Conservation (phyloP, 23 tunicate species). For the Aplidium turbinatum region DNA sequence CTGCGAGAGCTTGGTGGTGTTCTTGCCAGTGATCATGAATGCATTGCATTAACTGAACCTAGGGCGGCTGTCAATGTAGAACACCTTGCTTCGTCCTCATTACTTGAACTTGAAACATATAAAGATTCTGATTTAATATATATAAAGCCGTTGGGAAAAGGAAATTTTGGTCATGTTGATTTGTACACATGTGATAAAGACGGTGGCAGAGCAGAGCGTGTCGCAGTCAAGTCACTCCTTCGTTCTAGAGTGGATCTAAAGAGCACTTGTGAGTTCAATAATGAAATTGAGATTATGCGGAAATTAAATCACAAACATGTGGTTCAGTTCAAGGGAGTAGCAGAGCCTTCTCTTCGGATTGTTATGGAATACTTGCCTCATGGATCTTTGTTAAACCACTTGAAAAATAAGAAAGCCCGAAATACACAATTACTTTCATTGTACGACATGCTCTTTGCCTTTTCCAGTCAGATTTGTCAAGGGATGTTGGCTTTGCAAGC, state of each 20-base stretch:
- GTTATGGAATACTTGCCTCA: slow-evolving; percentile 39
- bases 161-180: slow-evolving; percentile 51
- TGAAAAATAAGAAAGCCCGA: background rate
- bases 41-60: background rate
- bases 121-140: slow-evolving; percentile 32
- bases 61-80: background rate
- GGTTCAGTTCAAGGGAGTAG: slow-evolving; percentile 19
- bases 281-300: slow-evolving; percentile 54
- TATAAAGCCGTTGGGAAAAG: slow-evolving; percentile 21
- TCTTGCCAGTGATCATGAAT: background rate
- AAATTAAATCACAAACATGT: slow-evolving; percentile 30
- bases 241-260: background rate
- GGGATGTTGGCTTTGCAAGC: slow-evolving; percentile 52
- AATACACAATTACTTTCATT: background rate
- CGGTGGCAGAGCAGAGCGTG: slow-evolving; percentile 8
- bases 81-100: background rate
- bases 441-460: slow-evolving; percentile 7
- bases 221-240: slow-evolving; percentile 35
- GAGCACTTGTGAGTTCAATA: slow-evolving; percentile 6
- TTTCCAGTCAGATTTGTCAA: slow-evolving; percentile 39
- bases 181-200: slow-evolving; percentile 29
- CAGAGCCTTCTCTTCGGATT: slow-evolving; percentile 11
- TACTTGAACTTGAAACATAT: slow-evolving; percentile 34
- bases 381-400: slow-evolving; percentile 24
- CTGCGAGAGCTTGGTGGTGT: slow-evolving; percentile 40